phyloP scores from a whole-genome alignment of 2,113 vertebrate genomes.

The Pseudorectes ferrugineus region DNA sequence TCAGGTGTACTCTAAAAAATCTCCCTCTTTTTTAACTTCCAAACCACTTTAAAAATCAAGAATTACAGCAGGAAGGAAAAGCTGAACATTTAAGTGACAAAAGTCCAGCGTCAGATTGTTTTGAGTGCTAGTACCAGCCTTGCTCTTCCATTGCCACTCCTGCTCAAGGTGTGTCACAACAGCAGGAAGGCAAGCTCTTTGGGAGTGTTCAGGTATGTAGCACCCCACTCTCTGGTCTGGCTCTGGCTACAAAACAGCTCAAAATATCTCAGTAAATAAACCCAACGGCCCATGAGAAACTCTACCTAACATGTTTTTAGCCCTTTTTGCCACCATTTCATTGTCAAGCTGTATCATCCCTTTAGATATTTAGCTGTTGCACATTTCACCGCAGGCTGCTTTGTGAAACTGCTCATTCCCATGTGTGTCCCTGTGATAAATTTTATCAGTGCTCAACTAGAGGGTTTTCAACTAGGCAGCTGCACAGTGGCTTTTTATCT shows the following conservation, averaged over 20 bases:
- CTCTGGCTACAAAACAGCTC: background rate
- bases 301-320: too few relatives aligned
- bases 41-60: background rate
- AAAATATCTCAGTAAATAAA: background rate
- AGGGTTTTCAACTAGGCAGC: slow-evolving; percentile 23
- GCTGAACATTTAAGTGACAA: background rate
- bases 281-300: background rate
- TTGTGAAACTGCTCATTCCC: slow-evolving; percentile 39
- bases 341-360: slow-evolving; percentile 21
- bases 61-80: background rate
- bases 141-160: rapidly evolving
- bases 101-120: background rate
- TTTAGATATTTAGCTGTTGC: slow-evolving; percentile 55
- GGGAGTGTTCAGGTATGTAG: background rate
- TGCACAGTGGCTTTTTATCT: slow-evolving; percentile 77
- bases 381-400: slow-evolving; percentile 63
- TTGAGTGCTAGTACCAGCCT: background rate
- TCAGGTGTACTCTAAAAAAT: background rate
- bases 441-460: slow-evolving; percentile 74
- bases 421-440: slow-evolving; percentile 70
- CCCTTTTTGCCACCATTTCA: background rate
- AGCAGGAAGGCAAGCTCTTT: rapidly evolving
- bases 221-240: background rate
- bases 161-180: background rate
- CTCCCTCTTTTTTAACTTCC: background rate